These are phyloP conservation scores for Manis crassicaudata DNA, from an alignment of 2,797 vertebrate species.

Conservation along the genomic window DNA sequence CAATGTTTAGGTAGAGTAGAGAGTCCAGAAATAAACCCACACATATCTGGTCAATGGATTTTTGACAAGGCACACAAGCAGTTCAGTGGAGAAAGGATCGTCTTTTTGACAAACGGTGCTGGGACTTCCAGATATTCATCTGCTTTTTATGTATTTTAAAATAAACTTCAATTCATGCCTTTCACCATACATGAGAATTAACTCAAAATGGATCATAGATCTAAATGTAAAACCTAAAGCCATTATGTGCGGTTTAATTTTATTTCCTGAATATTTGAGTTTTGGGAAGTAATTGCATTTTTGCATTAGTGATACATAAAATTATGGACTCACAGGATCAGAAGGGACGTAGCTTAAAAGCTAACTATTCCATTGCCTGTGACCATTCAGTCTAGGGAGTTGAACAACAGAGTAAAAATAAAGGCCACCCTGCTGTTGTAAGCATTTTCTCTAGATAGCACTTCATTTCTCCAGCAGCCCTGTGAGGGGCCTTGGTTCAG, in stretches of 20 bases:
- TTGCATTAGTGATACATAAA: background rate
- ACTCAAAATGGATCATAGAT: background rate
- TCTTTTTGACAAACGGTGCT: background rate
- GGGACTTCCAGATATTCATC: background rate
- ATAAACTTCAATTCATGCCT: background rate
- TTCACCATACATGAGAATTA: background rate
- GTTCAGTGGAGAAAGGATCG: background rate
- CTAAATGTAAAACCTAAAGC: background rate
- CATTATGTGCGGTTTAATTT: background rate
- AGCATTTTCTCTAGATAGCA: background rate
- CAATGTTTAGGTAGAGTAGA: background rate
- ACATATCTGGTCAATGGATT: background rate
- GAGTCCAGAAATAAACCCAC: background rate
- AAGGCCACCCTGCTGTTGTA: background rate
- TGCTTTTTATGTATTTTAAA: background rate
- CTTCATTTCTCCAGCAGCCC: background rate
- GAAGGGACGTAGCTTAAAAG: background rate
- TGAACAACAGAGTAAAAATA: background rate
- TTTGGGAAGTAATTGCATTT: background rate
- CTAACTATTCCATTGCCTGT: background rate
- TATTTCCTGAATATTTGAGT: conserved; percentile 8
- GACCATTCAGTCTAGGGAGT: background rate
- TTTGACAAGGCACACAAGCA: background rate
- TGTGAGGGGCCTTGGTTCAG: background rate
- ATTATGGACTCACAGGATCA: background rate